Evolutionary conservation across 1,140 invertebrate genomes (phyloP), one percentile per base, ranked within the genome.

Genomic region (Cydia amplana): DNA sequence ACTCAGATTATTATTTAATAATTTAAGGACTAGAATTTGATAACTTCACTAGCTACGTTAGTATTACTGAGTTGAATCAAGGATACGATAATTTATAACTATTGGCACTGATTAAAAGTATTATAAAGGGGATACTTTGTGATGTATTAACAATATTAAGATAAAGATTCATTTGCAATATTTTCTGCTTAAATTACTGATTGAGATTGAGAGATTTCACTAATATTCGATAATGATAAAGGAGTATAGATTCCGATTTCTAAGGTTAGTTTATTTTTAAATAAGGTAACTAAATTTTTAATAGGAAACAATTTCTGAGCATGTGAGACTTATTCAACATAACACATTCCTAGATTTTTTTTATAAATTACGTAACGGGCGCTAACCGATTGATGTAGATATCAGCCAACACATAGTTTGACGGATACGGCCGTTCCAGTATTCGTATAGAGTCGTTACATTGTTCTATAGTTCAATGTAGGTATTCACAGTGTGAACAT

Each of bases 221-320:
- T 60, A 23, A 23, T 60, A 23, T 23, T 23, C 7, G 55, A 23
- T 60, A 60, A 60, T 23, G 0, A 20, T 60, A 60, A 18, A 18
- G 16, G 4, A 49, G 46, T 49, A 49, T 36, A 3, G 46, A 49
- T 49, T n/a, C 46, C 6, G 46, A 49, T 16, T 49, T 49, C 46
- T 14, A 6, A 14, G 4, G 36, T 49, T 9, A 49, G 51, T 55
- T 18, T 18, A 55, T 18, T n/a, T 18, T 25, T 16, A 28, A 16
- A 28, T 67, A 67, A 67, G 14, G 14, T 70, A 70, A 70, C 65
- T 51, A 74, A 80, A 80, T 78, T 70, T 79, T 75, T 78, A 80
- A 81, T 83, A 83, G 83, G 83, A 84, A 81, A 84, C 83, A 77
- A 79, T 63, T 76, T 74, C 65, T 84, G 83, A 83, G 81, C 83